Base-by-base conservation (phyloP, 2,113 vertebrate genomes). In the Procavia capensis region DNA sequence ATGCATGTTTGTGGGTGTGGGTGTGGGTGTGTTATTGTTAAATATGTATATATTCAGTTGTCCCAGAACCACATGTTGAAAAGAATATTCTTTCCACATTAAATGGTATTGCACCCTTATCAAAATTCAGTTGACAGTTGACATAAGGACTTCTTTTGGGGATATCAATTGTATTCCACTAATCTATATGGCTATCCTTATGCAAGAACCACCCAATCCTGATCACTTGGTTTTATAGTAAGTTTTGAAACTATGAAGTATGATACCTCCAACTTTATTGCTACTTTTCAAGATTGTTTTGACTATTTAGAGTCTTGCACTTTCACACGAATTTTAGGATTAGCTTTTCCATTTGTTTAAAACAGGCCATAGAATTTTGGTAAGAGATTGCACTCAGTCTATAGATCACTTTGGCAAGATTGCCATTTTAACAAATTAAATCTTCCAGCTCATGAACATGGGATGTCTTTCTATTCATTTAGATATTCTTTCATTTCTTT, bases 401-500 rank as follows among this genome's bases (percentile, higher is more conserved):
- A 2, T 47, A 82, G 39, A 68, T 81, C 9, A 70, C 31, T 57
- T 75, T 54, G 41, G 16, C 19, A 64, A 50, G n/a, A 92, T 4
- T 88, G 41, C 3, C 36, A 85, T 82, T 3, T 84, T 85, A 75
- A 72, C 22, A 95, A 59, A 64, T 17, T 89, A 45, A 81, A 8
- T 79, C 17, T 85, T 95, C 22, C 11, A 59, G 34, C 19, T 19
- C n/a, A n/a, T 64, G 41, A 91, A 34, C 9, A 93, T 34, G 0
- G 6, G 4, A 1, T 75, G 8, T 70, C 61, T 75, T 96, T 89
- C 31, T 7, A 74, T 43, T 78, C 57, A 93, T 47, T 93, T 88
- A 50, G 0, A 47, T 61, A 31, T 61, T 61, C 36, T 84, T 57
- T 22, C 80, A 85, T 95, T 88, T 90, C 45, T 91, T 88, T 95